Evolutionary conservation across 2,113 vertebrate genomes (phyloP), one percentile per base, ranked within the genome.

Genomic region (Nettapus auritus): DNA sequence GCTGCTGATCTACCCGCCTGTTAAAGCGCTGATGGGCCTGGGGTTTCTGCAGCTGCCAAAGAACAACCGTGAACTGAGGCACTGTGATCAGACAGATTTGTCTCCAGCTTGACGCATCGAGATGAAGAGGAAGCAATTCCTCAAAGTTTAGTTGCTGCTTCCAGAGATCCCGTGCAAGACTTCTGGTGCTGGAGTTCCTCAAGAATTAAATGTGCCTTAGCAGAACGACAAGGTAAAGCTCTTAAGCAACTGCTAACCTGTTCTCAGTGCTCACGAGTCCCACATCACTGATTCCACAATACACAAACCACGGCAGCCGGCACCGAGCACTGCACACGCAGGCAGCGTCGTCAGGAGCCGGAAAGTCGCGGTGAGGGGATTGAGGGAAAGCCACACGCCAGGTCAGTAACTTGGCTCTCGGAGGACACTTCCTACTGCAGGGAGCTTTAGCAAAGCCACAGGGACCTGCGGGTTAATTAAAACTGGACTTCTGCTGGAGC

Each of bases 341-440:
- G 13, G 94, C 89, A 29, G 91, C 52, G 68, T 7, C 69, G 22
- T 91, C 48, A 33, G 94, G 95, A 94, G 97, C 92, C 84, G 97
- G 89, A 85, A 97, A 97, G 34, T 50, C 79, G 53, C n/a, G 46
- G 59, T 86, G 40, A 97, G 78, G 23, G 91, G 94, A 86, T 97
- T 97, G 87, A 96, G 95, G 84, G 95, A 97, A 96, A 98, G 96
- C 96, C 97, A 97, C 50, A 88, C 52, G 82, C 82, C 83, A 50
- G 53, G 90, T 88, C 97, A 97, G 80, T 87, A 93, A 89, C 90
- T 95, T 46, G 97, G 64, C 69, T 97, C 93, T 92, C 91, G 90
- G 62, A 96, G 95, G 94, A 97, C 87, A 52, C 71, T 95, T 76
- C 81, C 93, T 94, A 88, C 93, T 42, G 93, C 86, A 82, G 63